These are phyloP conservation scores for Neoarius graeffei DNA, from an alignment of 2,113 vertebrate genomes.

Conservation along the genomic window DNA sequence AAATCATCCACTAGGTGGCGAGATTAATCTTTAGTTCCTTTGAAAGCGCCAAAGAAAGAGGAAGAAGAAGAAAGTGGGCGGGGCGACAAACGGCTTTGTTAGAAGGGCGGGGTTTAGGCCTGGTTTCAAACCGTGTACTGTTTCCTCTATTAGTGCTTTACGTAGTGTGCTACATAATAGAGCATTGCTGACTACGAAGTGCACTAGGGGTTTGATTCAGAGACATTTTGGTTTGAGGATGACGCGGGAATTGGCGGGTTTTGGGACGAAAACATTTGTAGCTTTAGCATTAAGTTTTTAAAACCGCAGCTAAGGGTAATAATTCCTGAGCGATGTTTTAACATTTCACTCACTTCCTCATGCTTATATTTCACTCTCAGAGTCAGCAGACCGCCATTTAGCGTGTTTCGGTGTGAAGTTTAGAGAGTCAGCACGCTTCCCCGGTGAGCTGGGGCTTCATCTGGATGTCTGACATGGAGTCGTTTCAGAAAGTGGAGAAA, in stretches of 20 bases:
- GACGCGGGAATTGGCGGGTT: slow-evolving; percentile 42
- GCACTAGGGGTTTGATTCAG: not conserved
- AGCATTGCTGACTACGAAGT: not conserved
- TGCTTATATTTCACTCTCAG: not conserved
- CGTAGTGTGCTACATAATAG: not conserved
- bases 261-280: slow-evolving; percentile 6
- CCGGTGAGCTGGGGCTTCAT: slow-evolving; percentile 2
- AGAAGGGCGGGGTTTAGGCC: not conserved
- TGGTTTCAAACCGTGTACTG: not conserved
- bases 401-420: not conserved
- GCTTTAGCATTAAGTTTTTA: not conserved
- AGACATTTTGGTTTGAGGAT: not conserved
- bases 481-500: slow-evolving; percentile 95
- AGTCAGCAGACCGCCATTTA: not conserved
- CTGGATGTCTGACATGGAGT: slow-evolving; percentile 75
- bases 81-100: slow-evolving; percentile 8
- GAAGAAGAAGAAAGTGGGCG: not conserved
- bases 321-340: not conserved
- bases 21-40: not conserved
- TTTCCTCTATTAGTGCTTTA: not conserved
- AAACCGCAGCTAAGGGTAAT: not conserved
- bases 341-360: not conserved
- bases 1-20: not conserved
- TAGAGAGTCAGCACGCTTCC: not conserved
- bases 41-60: not conserved